phyloP scores from a whole-genome alignment of 1,140 invertebrate genomes.

The Acyrthosiphon pisum region DNA sequence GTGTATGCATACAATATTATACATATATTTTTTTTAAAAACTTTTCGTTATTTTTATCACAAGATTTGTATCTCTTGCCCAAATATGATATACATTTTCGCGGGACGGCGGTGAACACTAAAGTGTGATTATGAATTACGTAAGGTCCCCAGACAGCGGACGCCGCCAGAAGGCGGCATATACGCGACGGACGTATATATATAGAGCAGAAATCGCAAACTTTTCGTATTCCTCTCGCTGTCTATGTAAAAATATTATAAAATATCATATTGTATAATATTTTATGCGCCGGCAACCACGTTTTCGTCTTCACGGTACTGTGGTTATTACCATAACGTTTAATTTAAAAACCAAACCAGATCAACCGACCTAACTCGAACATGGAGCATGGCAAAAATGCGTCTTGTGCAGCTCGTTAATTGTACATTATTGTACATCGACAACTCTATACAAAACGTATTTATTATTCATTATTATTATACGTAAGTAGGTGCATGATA shows the following conservation, averaged over 20 bases:
- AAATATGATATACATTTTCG: background rate
- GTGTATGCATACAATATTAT: background rate
- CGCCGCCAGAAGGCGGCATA: background rate
- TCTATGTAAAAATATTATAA: background rate
- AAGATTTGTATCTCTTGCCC: background rate
- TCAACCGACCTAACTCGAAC: background rate
- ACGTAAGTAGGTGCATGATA: too few species aligned
- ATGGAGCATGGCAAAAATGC: background rate
- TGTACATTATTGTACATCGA: background rate
- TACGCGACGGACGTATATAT: background rate
- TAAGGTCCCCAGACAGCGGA: background rate
- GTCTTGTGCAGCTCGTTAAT: background rate
- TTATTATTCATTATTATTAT: too few species aligned
- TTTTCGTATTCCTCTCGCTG: background rate
- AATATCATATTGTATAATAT: background rate
- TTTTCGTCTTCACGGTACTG: background rate
- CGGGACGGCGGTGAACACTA: background rate
- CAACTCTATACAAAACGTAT: background rate
- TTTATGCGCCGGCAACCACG: background rate
- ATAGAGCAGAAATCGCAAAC: background rate
- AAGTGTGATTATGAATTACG: slow-evolving; percentile 25
- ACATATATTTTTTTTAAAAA: background rate
- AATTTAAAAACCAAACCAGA: background rate
- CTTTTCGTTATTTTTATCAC: slow-evolving; percentile 8
- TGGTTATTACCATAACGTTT: background rate